Conservation (phyloP, 1,140 invertebrate genomes). For the Drosophila ironensis region DNA sequence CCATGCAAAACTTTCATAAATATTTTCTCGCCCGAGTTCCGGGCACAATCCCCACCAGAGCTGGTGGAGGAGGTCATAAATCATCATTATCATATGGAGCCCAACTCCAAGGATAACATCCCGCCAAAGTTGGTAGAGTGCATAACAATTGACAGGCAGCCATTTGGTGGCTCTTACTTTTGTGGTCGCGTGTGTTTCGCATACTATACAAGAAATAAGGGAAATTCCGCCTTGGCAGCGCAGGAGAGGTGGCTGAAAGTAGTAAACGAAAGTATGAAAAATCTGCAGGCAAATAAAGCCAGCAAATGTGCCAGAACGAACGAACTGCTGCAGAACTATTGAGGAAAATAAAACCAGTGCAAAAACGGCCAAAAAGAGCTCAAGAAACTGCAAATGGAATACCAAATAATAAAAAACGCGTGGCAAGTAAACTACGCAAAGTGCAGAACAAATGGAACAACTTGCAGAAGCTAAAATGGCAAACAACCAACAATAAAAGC, state of each 20-base stretch:
- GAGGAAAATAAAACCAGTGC: constrained; percentile 4
- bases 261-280: constrained; percentile 36
- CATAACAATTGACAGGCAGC: constrained; percentile 48
- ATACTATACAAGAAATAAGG: constrained; percentile 23
- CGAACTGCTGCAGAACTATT: constrained; percentile 19
- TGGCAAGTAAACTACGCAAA: constrained; percentile 58
- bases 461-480: constrained; percentile 76
- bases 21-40: background rate
- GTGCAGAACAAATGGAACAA: constrained; percentile 74
- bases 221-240: background rate
- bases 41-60: constrained; percentile 8
- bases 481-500: constrained; percentile 46
- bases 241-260: background rate
- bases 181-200: constrained; percentile 30
- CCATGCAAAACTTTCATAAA: background rate
- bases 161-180: constrained; percentile 15
- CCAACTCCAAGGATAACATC: constrained; percentile 45
- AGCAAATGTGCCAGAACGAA: constrained; percentile 67
- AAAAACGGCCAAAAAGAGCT: constrained; percentile 26
- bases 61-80: constrained; percentile 24
- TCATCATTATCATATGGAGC: constrained; percentile 34
- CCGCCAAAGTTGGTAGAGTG: constrained; percentile 42
- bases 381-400: constrained; percentile 28
- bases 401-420: constrained; percentile 13
- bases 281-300: constrained; percentile 61